These are phyloP conservation scores for Myocastor coypus DNA, from an alignment of 2,113 vertebrate genomes.

Conservation along the genomic window DNA sequence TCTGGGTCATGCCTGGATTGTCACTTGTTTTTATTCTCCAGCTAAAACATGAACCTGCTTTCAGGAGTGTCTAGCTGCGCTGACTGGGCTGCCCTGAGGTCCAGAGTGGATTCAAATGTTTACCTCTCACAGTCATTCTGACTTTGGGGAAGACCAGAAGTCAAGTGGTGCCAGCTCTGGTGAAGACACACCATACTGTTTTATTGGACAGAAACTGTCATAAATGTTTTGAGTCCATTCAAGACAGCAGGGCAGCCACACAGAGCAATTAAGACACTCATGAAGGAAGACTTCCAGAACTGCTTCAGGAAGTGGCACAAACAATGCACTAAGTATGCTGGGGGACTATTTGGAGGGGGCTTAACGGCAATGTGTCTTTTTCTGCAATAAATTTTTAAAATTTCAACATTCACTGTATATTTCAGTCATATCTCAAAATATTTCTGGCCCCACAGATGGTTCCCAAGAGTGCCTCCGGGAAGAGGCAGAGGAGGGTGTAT, in stretches of 20 bases:
- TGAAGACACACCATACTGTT: not conserved
- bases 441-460: not conserved
- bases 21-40: not conserved
- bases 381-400: not conserved
- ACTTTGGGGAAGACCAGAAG: not conserved
- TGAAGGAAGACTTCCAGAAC: not conserved
- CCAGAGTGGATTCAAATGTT: not conserved
- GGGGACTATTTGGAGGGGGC: not conserved
- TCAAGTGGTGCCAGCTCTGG: not conserved
- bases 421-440: not conserved
- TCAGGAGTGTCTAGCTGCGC: not conserved
- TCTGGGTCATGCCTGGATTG: not conserved
- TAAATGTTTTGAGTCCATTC: not conserved
- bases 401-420: not conserved
- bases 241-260: not conserved
- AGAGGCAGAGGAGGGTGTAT: not conserved
- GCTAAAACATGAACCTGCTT: not conserved
- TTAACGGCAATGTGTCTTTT: not conserved
- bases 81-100: not conserved
- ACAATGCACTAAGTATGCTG: not conserved
- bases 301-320: not conserved
- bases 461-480: accelerated
- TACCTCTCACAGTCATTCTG: not conserved
- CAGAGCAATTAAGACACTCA: not conserved
- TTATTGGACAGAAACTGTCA: not conserved